Evolutionary conservation across 2,113 vertebrate species (phyloP).

Genomic region (Neodontobutis hainanensis): DNA sequence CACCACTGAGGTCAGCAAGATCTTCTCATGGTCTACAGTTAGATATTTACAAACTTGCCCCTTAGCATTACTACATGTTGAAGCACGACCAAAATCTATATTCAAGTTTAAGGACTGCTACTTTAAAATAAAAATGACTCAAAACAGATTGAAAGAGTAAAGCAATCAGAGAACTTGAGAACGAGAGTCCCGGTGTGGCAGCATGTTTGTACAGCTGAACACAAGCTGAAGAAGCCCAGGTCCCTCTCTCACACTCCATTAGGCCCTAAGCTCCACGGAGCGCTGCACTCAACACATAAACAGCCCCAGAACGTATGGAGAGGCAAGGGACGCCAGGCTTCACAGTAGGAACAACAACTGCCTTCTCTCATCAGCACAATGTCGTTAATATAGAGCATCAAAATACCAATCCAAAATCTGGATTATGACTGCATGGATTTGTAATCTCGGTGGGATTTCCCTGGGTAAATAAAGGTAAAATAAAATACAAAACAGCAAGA

Average conservation of each 20-base stretch:
- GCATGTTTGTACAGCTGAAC: conserved; percentile 98
- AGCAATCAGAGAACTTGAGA: conserved; percentile 69
- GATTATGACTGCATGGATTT: no score
- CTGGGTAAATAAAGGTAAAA: no score
- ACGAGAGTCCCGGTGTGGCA: conserved; percentile 73
- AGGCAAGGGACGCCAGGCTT: conserved; percentile 74
- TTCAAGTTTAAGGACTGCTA: no score
- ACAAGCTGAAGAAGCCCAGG: conserved; percentile 96
- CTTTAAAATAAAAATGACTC: neutral
- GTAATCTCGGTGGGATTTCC: no score
- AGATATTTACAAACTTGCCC: no score
- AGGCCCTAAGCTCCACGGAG: conserved; percentile 90
- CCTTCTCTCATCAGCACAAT: conserved; percentile 68
- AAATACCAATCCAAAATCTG: no score
- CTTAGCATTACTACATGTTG: no score
- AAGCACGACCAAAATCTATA: neutral
- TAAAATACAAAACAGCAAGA: no score
- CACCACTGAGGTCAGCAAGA: conserved; percentile 37
- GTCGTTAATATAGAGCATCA: neutral
- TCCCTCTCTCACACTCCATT: conserved; percentile 95
- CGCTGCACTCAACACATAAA: conserved; percentile 96
- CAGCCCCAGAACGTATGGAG: conserved; percentile 85
- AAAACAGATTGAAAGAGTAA: conserved; percentile 9
- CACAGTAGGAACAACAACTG: conserved; percentile 80
- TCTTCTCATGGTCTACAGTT: conserved; percentile 1